Percentiles rank a stretch among this genome's conserved stretches.
phyloP scores from a whole-genome alignment of 2,113 vertebrate genomes.

The Chaetodon auriga region DNA sequence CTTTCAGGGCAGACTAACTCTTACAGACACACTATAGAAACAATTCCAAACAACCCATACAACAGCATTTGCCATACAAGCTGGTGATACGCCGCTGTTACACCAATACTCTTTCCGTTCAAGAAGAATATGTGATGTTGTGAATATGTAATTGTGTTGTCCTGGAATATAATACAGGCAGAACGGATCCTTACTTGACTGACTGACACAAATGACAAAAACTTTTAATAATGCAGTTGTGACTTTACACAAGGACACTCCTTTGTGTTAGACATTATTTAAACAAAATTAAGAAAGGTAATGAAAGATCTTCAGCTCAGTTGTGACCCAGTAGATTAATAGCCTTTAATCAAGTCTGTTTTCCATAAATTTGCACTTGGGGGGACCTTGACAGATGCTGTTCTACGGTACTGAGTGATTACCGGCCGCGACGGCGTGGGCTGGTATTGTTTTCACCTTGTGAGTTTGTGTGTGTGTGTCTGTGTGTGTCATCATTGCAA shows the following conservation, averaged over 20 bases:
- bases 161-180: neutral
- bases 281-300: neutral
- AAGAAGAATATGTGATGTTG: neutral
- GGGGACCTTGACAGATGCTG: neutral
- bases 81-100: neutral
- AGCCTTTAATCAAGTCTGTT: slow-evolving; percentile 6
- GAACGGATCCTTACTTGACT: neutral
- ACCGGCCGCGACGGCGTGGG: no score
- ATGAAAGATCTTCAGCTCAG: neutral
- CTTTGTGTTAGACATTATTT: neutral
- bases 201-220: neutral
- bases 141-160: neutral
- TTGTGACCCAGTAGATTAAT: neutral
- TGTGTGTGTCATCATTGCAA: no score
- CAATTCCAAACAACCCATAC: neutral
- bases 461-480: no score
- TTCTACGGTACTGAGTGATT: neutral
- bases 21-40: neutral
- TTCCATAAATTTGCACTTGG: neutral
- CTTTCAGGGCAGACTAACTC: neutral
- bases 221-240: neutral
- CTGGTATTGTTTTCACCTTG: no score
- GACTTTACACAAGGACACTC: neutral
- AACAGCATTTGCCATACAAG: no score
- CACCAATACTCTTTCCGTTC: neutral